phyloP scores from a whole-genome alignment of 2,113 vertebrate species.

The Candoia aspera region DNA sequence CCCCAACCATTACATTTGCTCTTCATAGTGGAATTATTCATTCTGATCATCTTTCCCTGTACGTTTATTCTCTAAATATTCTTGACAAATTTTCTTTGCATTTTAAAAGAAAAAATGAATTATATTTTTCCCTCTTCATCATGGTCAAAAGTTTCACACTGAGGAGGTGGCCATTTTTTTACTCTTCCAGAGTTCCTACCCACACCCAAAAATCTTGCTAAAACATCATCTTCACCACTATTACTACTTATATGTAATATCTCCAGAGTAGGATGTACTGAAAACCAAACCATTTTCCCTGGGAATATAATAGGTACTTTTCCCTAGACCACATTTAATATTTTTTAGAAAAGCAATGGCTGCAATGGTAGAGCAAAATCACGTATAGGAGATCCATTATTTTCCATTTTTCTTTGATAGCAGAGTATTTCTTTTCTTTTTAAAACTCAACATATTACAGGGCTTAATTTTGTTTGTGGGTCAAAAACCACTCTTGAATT shows the following conservation, averaged over 20 bases:
- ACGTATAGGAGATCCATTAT: neutral
- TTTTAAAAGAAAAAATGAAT: neutral
- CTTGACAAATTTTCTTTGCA: neutral
- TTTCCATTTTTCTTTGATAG: neutral
- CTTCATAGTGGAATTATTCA: neutral
- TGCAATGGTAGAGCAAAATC: neutral
- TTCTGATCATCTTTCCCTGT: neutral
- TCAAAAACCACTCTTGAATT: too few species aligned
- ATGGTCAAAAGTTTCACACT: neutral
- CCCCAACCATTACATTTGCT: neutral
- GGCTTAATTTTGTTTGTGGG: too few species aligned
- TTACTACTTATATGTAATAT: neutral
- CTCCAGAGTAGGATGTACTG: neutral
- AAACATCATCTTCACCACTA: neutral
- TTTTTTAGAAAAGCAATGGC: neutral
- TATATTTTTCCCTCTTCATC: neutral
- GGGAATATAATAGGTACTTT: neutral
- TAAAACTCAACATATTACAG: neutral
- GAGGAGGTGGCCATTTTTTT: neutral
- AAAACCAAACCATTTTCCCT: neutral
- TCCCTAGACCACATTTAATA: neutral
- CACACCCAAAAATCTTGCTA: neutral
- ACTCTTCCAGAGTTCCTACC: neutral
- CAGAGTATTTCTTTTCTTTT: neutral
- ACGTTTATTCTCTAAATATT: neutral